Evolutionary conservation across 1,140 invertebrate species (phyloP).

Genomic region (Steinernema khuongi): DNA sequence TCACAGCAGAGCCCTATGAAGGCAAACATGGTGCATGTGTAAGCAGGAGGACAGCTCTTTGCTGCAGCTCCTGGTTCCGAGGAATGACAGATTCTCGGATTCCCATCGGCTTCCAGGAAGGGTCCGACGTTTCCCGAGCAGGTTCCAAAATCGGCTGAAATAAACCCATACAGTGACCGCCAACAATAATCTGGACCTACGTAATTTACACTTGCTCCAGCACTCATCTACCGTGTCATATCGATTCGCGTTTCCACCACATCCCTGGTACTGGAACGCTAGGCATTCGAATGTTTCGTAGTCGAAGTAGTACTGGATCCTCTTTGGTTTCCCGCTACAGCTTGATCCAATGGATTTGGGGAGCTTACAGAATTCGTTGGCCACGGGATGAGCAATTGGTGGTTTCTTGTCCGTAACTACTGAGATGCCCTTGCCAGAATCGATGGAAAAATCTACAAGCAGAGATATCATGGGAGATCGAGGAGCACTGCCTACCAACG

Average conservation of each 20-base stretch:
- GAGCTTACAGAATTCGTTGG: not conserved
- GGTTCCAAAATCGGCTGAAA: not conserved
- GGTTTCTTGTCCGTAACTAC: not conserved
- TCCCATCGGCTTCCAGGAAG: not conserved
- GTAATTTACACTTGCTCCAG: constrained; percentile 66
- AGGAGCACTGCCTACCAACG: not conserved
- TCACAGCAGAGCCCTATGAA: constrained; percentile 10
- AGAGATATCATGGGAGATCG: not conserved
- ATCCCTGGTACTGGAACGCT: constrained; percentile 23
- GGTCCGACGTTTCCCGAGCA: not conserved
- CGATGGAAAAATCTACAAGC: not conserved
- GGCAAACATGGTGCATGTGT: not conserved
- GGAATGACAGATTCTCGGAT: not conserved
- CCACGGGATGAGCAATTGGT: not conserved
- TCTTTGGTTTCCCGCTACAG: not conserved
- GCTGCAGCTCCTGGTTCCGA: not conserved
- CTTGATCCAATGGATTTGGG: not conserved
- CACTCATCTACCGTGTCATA: constrained; percentile 21
- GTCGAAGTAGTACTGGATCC: constrained; percentile 23
- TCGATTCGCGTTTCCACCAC: constrained; percentile 22
- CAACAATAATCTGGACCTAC: constrained; percentile 63
- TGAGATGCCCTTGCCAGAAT: not conserved
- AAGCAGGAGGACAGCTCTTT: not conserved
- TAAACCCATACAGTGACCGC: not conserved
- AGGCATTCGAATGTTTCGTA: constrained; percentile 6